Evolutionary conservation across 2,888 invertebrate genomes (phyloP).

Genomic region (Microchrysa polita): DNA sequence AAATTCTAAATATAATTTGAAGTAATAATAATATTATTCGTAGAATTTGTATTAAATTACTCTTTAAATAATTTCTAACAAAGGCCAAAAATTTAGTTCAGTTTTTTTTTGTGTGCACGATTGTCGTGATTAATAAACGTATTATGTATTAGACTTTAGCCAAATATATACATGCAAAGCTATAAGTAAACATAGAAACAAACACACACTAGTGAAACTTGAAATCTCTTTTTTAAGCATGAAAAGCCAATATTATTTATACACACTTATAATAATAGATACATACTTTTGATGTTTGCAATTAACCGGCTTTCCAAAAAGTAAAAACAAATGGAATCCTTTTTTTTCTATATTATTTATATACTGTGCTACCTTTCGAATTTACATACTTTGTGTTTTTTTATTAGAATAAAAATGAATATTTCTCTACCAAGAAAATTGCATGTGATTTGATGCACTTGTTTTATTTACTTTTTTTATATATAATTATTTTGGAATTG

Average conservation of each 20-base stretch:
- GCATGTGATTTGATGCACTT: slow-evolving; percentile 40
- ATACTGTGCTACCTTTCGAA: slow-evolving; percentile 12
- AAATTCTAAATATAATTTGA: too few relatives aligned
- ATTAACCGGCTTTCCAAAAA: slow-evolving; percentile 1
- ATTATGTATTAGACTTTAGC: not conserved
- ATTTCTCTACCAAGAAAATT: slow-evolving; percentile 44
- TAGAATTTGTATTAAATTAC: too few relatives aligned
- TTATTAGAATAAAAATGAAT: slow-evolving; percentile 32
- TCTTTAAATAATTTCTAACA: not conserved
- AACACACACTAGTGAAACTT: not conserved
- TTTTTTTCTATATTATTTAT: slow-evolving; percentile 4
- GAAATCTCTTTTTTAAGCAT: slow-evolving; percentile 39
- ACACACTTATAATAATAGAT: too few relatives aligned
- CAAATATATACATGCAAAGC: not conserved
- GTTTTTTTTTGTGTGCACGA: not conserved
- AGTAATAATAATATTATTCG: too few relatives aligned
- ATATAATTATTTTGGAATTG: too few relatives aligned
- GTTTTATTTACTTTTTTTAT: slow-evolving; percentile 40
- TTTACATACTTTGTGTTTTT: slow-evolving; percentile 43
- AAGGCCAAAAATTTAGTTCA: not conserved
- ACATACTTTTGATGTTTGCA: not conserved
- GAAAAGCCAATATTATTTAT: slow-evolving; percentile 29
- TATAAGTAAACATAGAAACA: not conserved
- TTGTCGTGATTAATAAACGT: slow-evolving; percentile 1
- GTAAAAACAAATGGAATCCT: slow-evolving; percentile 3